A percentile compares a stretch with the other conserved stretches of the same genome.
These are phyloP conservation scores for Hydrolagus colliei DNA, from an alignment of 2,797 vertebrate species.

Conservation along the genomic window DNA sequence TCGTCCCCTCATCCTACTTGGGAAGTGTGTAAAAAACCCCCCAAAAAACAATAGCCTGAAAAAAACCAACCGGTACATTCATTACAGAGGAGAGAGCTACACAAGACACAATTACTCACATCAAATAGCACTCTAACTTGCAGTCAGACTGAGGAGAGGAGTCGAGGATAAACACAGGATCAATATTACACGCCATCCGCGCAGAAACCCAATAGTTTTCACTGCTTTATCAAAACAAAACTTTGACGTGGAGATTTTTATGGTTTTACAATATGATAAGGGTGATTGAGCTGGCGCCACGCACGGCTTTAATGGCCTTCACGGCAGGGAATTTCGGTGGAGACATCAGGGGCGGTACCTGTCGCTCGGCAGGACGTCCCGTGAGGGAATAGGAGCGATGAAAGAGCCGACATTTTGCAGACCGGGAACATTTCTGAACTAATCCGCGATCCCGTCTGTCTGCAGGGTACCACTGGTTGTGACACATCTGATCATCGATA, in stretches of 20 bases:
- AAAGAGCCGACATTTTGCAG: no score
- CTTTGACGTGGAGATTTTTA: conserved; percentile 5
- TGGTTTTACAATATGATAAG: conserved; percentile 10
- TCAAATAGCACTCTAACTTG: background rate
- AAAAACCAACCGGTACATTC: background rate
- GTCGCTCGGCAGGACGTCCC: background rate
- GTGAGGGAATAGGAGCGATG: background rate
- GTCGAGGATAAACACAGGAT: background rate
- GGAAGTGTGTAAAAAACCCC: background rate
- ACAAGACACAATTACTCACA: background rate
- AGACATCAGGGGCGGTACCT: background rate
- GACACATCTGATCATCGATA: no score
- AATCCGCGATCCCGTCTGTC: no score
- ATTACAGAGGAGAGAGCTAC: background rate
- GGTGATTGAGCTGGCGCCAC: background rate
- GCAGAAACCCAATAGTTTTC: background rate
- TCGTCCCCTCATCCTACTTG: background rate
- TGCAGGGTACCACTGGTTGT: no score
- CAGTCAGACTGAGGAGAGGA: background rate
- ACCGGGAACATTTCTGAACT: no score
- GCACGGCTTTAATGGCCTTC: background rate
- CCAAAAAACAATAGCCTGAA: background rate
- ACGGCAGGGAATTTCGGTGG: background rate
- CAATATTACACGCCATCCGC: background rate
- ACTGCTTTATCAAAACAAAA: background rate